A percentile compares a stretch with the other conserved stretches of the same genome.
phyloP scores from a whole-genome alignment of 2,113 vertebrate species.

The Pollachius pollachius region DNA sequence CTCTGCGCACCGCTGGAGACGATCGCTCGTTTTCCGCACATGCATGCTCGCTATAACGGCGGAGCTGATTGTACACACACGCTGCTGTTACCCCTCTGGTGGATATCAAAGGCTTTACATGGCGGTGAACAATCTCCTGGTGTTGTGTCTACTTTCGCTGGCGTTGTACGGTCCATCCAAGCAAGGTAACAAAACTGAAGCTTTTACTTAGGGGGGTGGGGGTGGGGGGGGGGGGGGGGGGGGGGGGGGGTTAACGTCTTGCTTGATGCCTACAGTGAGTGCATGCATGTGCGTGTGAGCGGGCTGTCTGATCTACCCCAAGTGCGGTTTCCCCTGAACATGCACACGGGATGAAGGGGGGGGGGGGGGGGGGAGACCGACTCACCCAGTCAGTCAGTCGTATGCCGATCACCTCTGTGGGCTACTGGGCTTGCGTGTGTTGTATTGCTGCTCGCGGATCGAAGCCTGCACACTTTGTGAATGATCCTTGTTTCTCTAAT shows the following conservation, averaged over 20 bases:
- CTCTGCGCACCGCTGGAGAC: constrained; percentile 34
- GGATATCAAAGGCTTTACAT: constrained; percentile 76
- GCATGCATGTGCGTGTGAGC: constrained; percentile 18
- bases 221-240: too few species aligned
- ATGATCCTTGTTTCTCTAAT: too few species aligned
- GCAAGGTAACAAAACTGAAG: constrained; percentile 68
- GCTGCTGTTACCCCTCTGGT: constrained; percentile 61
- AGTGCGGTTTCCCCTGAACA: constrained; percentile 32
- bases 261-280: background rate
- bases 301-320: constrained; percentile 31
- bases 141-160: constrained; percentile 74
- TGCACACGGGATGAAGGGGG: constrained; percentile 23
- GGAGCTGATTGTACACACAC: constrained; percentile 52
- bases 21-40: constrained; percentile 60
- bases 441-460: too few species aligned
- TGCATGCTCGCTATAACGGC: constrained; percentile 60
- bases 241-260: background rate
- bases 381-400: background rate
- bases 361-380: background rate
- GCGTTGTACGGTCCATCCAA: constrained; percentile 60
- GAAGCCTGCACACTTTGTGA: too few species aligned
- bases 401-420: constrained; percentile 48
- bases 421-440: too few species aligned
- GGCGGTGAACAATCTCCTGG: constrained; percentile 74
- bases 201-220: background rate